Conservation (phyloP, 2,113 vertebrate genomes). For the Puffinus mauretanicus region DNA sequence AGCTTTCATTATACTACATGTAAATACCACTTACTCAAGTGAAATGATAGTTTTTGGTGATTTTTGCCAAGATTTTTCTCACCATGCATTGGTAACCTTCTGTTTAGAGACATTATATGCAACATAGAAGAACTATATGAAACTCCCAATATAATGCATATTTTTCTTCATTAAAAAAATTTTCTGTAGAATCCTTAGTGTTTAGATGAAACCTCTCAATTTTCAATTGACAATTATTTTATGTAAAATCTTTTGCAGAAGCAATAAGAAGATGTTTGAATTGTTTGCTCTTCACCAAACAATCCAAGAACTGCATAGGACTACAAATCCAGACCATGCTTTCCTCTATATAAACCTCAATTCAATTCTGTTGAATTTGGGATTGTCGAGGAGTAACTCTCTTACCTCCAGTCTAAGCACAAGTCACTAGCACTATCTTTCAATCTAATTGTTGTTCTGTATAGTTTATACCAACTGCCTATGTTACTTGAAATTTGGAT, state of each 20-base stretch:
- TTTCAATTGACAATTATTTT: background rate
- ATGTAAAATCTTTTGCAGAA: constrained; percentile 72
- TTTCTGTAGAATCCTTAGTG: background rate
- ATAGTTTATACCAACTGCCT: background rate
- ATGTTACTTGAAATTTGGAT: background rate
- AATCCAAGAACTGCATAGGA: constrained; percentile 81
- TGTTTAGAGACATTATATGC: background rate
- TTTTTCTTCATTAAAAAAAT: background rate
- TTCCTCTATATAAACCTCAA: constrained; percentile 86
- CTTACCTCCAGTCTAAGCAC: background rate
- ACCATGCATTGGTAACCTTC: background rate
- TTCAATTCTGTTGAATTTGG: constrained; percentile 86
- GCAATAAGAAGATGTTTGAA: constrained; percentile 89
- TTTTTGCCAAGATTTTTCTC: background rate
- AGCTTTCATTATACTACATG: background rate
- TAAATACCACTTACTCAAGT: background rate
- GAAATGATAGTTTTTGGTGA: background rate
- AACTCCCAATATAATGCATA: background rate
- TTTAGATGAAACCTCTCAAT: background rate
- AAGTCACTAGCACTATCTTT: constrained; percentile 36
- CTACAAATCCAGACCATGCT: constrained; percentile 71
- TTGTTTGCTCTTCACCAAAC: constrained; percentile 79
- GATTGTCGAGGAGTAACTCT: constrained; percentile 59
- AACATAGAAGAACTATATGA: background rate
- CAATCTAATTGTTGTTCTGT: background rate